phyloP scores from a whole-genome alignment of 2,113 vertebrate genomes.

The Alosa alosa region DNA sequence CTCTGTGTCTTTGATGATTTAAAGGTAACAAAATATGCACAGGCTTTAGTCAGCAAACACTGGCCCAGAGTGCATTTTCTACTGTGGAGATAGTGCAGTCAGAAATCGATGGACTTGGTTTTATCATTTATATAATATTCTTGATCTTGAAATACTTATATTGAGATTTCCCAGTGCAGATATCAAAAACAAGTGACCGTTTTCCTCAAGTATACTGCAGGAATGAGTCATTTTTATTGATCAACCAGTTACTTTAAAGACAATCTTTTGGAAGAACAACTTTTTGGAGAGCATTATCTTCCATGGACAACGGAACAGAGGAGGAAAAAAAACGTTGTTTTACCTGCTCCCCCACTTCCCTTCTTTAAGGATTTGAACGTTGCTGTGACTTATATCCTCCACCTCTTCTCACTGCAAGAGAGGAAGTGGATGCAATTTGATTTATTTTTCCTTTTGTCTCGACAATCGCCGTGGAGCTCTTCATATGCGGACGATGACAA shows the following conservation, averaged over 20 bases:
- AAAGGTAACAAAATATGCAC: constrained; percentile 72
- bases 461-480: constrained; percentile 70
- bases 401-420: constrained; percentile 44
- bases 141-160: constrained; percentile 62
- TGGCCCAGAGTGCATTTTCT: constrained; percentile 55
- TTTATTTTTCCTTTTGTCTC: constrained; percentile 33
- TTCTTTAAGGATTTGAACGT: constrained; percentile 53
- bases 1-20: constrained; percentile 54
- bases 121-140: constrained; percentile 63
- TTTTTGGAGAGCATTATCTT: constrained; percentile 50
- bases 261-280: constrained; percentile 61
- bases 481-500: constrained; percentile 60
- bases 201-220: constrained; percentile 47
- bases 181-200: constrained; percentile 51
- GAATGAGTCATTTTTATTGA: constrained; percentile 60
- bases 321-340: constrained; percentile 56
- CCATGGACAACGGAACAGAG: constrained; percentile 35
- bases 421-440: constrained; percentile 44
- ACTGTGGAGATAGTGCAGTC: constrained; percentile 55
- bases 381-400: constrained; percentile 56
- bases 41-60: constrained; percentile 60
- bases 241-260: constrained; percentile 63
- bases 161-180: constrained; percentile 66
- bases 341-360: constrained; percentile 63
- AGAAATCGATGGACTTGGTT: constrained; percentile 54